Evolutionary conservation across 2,888 invertebrate genomes (phyloP).

Genomic region (Meiosimyza platycephala): DNA sequence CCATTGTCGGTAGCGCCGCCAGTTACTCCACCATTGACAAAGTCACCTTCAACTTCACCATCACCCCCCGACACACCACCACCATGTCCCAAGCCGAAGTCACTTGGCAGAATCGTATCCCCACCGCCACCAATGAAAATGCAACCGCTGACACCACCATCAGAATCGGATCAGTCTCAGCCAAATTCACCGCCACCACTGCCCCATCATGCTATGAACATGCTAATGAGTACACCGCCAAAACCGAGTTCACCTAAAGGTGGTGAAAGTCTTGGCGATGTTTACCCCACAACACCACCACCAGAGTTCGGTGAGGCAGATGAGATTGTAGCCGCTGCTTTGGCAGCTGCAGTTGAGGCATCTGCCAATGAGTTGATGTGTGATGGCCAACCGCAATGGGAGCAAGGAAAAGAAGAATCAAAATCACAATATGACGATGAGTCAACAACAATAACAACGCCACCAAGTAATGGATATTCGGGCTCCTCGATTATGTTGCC

Average conservation of each 20-base stretch:
- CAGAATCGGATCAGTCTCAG: constrained; percentile 61
- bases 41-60: constrained; percentile 62
- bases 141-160: constrained; percentile 59
- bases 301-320: constrained; percentile 47
- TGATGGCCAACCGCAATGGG: background rate
- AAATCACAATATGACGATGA: constrained; percentile 61
- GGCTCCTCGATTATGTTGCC: constrained; percentile 62
- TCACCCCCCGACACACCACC: constrained; percentile 64
- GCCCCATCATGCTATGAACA: constrained; percentile 39
- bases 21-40: constrained; percentile 55
- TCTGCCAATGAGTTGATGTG: constrained; percentile 42
- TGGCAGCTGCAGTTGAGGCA: constrained; percentile 47
- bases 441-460: constrained; percentile 64
- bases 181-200: constrained; percentile 58
- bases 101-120: constrained; percentile 53
- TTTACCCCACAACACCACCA: constrained; percentile 49
- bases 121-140: constrained; percentile 55
- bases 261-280: constrained; percentile 37
- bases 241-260: constrained; percentile 34
- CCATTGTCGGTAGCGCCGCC: constrained; percentile 13
- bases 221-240: constrained; percentile 43
- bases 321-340: constrained; percentile 41
- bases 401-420: constrained; percentile 51
- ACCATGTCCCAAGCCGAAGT: constrained; percentile 52
- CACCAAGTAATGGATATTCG: constrained; percentile 64